A percentile compares a stretch with the other conserved stretches of the same genome.
Conservation (phyloP, 2,113 vertebrate species). For the Tachysurus fulvidraco region DNA sequence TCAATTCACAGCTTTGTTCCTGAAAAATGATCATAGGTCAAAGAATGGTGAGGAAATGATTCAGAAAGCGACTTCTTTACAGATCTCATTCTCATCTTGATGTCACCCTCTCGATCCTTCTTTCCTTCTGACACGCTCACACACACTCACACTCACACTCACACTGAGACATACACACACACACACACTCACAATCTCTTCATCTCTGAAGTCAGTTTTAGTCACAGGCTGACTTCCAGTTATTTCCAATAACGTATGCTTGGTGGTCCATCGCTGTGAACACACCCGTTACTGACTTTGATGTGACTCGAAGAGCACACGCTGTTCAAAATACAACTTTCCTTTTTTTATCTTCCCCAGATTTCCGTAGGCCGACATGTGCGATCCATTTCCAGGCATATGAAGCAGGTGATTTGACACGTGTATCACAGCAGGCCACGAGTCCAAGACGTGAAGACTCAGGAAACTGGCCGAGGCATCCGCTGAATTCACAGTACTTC, state of each 20-base stretch:
- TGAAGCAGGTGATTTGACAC: slow-evolving; percentile 65
- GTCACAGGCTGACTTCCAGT: slow-evolving; percentile 2
- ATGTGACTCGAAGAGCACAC: slow-evolving; percentile 21
- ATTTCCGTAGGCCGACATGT: slow-evolving; percentile 12
- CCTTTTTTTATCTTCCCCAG: not conserved
- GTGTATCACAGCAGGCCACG: slow-evolving; percentile 33
- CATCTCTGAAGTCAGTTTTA: slow-evolving; percentile 27
- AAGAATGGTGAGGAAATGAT: not conserved
- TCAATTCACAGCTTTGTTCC: not conserved
- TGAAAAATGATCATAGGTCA: slow-evolving; percentile 9
- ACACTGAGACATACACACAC: slow-evolving; percentile 10
- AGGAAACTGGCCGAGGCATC: slow-evolving; percentile 9
- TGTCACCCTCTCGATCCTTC: not conserved
- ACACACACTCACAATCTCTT: slow-evolving; percentile 4
- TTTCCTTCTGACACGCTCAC: slow-evolving; percentile 3
- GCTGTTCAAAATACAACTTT: slow-evolving; percentile 16
- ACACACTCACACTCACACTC: slow-evolving; percentile 6
- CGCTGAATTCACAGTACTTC: not conserved
- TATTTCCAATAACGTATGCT: slow-evolving; percentile 17
- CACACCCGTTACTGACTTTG: slow-evolving; percentile 28
- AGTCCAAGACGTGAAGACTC: slow-evolving; percentile 34
- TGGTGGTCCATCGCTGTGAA: slow-evolving; percentile 18
- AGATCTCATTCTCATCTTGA: not conserved
- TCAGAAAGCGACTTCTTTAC: slow-evolving; percentile 5
- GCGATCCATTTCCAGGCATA: slow-evolving; percentile 48